Evolutionary conservation across 1,140 invertebrate genomes (phyloP), one percentile per base, ranked within the genome.

Genomic region (Hyles vespertilio): DNA sequence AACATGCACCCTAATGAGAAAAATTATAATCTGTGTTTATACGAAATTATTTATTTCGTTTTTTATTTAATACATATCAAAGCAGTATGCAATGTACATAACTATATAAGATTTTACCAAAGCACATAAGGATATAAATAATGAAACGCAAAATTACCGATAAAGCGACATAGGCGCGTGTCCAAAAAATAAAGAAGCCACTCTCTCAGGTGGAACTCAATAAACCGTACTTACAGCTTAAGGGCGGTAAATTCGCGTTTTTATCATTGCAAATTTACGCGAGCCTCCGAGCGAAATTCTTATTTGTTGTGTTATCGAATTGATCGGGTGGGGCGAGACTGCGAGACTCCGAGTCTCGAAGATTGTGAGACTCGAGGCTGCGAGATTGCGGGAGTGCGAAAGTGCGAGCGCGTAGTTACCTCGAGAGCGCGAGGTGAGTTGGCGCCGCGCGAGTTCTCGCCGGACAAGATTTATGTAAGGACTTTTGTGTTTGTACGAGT

Each of bases 391-490:
- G 8, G 36, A 40, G 36, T 40, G 36, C 36, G 36, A 40, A 8
- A 40, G 36, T 5, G 36, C 36, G 67, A 72, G 73, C 78, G 75
- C 76, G 77, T 80, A 77, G 67, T 73, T 66, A 79, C 75, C 77
- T 83, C 65, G 54, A 61, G 73, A 84, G 83, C 65, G 55, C 59
- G 73, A 84, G 83, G 79, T 85, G 75, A 81, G 74, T 45, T 63
- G 75, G 77, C 77, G 81, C 80, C 81, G 67, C 69, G 64, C 77
- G 80, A 86, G 80, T 82, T 79, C 69, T 72, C 78, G 63, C 78
- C 76, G 74, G 83, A 85, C 80, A 90, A 89, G 88, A 90, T 90
- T 90, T 90, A 90, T 90, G 87, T 88, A 84, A 87, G 84, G 84
- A 89, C 87, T 89, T 89, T 89, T 88, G 79, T 88, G 84, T 90